A percentile compares a stretch with the other conserved stretches of the same genome.
These are phyloP conservation scores for Rhineura floridana DNA, from an alignment of 2,113 vertebrate genomes.

Conservation along the genomic window DNA sequence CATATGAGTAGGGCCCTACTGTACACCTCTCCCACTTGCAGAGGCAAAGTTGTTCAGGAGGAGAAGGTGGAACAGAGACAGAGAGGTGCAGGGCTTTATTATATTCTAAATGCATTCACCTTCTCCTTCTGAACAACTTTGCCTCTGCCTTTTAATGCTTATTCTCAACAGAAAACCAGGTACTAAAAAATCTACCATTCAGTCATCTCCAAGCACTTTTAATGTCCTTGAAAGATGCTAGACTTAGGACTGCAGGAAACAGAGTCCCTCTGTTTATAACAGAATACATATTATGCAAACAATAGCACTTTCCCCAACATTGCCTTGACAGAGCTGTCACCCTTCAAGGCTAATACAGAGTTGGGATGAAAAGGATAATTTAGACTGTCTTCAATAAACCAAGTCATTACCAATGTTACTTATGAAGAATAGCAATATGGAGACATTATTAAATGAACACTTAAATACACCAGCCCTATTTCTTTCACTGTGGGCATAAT, in stretches of 20 bases:
- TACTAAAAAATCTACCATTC: neutral
- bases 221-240: constrained; percentile 1
- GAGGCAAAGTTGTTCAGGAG: neutral
- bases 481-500: neutral
- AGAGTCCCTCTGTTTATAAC: neutral
- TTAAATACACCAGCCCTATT: neutral
- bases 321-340: constrained; percentile 1
- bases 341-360: neutral
- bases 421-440: neutral
- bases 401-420: neutral
- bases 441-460: neutral
- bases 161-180: neutral
- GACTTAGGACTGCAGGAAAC: neutral
- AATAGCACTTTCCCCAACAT: neutral
- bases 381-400: neutral
- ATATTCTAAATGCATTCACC: neutral
- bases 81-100: neutral
- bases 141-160: too few species aligned
- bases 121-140: too few species aligned
- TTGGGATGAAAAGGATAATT: neutral
- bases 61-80: neutral
- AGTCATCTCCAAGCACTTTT: neutral
- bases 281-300: neutral
- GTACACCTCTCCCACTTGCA: neutral
- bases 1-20: too few species aligned